phyloP scores from a whole-genome alignment of 2,113 vertebrate species.

The Grantiella picta region DNA sequence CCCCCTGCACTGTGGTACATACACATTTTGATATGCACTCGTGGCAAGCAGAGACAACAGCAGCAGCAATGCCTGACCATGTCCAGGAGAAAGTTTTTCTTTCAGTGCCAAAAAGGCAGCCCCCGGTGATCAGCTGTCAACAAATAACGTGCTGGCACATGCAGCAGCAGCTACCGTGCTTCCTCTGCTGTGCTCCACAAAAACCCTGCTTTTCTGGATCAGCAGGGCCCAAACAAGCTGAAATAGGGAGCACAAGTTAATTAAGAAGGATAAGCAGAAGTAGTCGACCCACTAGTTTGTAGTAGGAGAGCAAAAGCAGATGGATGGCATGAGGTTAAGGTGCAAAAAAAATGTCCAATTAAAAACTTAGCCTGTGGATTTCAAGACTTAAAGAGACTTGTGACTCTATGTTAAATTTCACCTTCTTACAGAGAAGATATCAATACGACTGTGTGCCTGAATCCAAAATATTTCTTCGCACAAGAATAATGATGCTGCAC shows the following conservation, averaged over 20 bases:
- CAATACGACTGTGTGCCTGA: neutral
- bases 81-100: neutral
- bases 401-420: neutral
- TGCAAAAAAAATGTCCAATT: neutral
- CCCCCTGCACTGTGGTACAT: neutral
- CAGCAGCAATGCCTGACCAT: neutral
- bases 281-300: neutral
- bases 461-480: neutral
- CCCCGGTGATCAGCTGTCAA: neutral
- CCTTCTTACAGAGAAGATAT: neutral
- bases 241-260: slow-evolving; percentile 5
- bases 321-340: neutral
- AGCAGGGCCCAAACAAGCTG: neutral
- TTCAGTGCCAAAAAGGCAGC: neutral
- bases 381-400: neutral
- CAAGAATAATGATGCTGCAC: neutral
- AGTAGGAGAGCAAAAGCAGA: slow-evolving; percentile 17
- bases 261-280: slow-evolving; percentile 4
- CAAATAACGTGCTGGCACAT: neutral
- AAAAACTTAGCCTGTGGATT: neutral
- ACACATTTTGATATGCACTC: neutral
- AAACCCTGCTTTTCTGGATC: slow-evolving; percentile 29
- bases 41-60: neutral
- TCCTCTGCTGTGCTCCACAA: neutral
- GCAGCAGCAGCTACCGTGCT: neutral